Evolutionary conservation across 2,797 vertebrate species (phyloP).

Genomic region (Cirrhinus molitorella): DNA sequence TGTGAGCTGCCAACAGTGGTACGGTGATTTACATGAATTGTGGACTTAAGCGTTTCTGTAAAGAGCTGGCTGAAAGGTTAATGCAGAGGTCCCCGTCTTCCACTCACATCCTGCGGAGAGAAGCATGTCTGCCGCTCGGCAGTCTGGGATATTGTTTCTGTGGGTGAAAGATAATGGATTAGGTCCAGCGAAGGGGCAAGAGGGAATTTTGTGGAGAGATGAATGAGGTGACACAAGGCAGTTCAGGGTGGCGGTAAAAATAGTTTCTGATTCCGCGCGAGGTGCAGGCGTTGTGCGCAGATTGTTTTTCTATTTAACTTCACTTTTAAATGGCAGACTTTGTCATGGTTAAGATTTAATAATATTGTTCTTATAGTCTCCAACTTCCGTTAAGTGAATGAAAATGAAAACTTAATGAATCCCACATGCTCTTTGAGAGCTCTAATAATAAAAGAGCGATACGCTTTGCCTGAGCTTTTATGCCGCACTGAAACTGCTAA

Average conservation of each 20-base stretch:
- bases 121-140: conserved; percentile 51
- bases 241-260: conserved; percentile 49
- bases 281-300: conserved; percentile 6
- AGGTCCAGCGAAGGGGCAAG: conserved; percentile 55
- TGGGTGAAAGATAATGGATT: conserved; percentile 68
- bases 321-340: conserved; percentile 60
- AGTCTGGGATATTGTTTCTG: conserved; percentile 64
- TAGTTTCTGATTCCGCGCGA: conserved; percentile 43
- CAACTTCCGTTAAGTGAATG: conserved; percentile 62
- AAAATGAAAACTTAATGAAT: conserved; percentile 75
- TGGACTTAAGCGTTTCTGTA: conserved; percentile 53
- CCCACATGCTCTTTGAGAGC: conserved; percentile 64
- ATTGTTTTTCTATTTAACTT: conserved; percentile 52
- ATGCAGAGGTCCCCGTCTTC: conserved; percentile 50
- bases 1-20: conserved; percentile 47
- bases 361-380: conserved; percentile 56
- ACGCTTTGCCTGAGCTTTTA: conserved; percentile 54
- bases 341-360: conserved; percentile 68
- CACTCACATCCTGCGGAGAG: conserved; percentile 45
- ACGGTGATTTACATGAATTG: conserved; percentile 63
- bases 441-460: conserved; percentile 76
- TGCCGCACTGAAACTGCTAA: conserved; percentile 56
- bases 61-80: conserved; percentile 54
- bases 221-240: conserved; percentile 47
- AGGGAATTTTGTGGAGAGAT: conserved; percentile 54